Evolutionary conservation across 2,113 vertebrate genomes (phyloP).

Genomic region (Mirounga angustirostris): DNA sequence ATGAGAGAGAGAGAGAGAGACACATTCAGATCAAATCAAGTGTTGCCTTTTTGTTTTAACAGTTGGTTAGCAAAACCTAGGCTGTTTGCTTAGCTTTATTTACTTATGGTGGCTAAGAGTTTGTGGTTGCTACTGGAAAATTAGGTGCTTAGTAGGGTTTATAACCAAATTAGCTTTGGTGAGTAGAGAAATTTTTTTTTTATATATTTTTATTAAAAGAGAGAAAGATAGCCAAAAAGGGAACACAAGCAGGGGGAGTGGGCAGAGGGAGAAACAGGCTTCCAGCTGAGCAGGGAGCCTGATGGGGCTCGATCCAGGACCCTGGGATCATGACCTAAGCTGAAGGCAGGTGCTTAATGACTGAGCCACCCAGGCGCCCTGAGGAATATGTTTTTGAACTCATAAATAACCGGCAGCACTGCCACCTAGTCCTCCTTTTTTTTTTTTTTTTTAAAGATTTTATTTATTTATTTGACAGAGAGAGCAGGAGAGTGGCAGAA

Average conservation of each 20-base stretch:
- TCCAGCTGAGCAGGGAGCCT: no score
- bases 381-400: neutral
- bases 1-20: neutral
- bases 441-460: no score
- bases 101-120: neutral
- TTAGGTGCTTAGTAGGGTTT: neutral
- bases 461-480: no score
- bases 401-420: fast-evolving
- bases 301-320: no score
- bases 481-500: no score
- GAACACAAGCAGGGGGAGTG: no score
- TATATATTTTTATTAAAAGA: no score
- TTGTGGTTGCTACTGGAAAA: neutral
- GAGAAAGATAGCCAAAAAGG: no score
- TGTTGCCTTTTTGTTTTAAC: neutral
- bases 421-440: neutral
- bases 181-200: neutral
- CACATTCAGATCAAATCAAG: neutral
- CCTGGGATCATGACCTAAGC: no score
- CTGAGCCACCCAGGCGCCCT: no score
- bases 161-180: neutral
- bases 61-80: neutral
- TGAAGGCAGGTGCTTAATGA: no score
- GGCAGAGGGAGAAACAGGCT: no score
- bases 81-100: neutral